Conservation (phyloP, 2,888 invertebrate genomes). For the Epsilonema sp. region DNA sequence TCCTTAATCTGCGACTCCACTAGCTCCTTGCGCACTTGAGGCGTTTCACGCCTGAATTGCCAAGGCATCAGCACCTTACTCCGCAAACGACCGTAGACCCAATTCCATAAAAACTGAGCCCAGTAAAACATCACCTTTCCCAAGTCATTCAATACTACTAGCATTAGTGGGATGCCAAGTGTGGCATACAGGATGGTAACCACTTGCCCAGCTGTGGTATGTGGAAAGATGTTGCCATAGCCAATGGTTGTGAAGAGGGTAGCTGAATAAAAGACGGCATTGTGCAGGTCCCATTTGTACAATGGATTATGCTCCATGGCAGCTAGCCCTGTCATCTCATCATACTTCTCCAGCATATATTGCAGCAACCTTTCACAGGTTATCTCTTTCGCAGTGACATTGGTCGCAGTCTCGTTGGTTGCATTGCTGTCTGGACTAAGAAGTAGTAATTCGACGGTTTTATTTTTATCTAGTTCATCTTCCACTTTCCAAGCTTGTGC, state of each 20-base stretch:
- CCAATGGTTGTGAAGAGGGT: slow-evolving; percentile 38
- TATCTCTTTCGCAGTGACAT: too few relatives aligned
- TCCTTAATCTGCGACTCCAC: neutral
- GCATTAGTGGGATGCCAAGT: slow-evolving; percentile 80
- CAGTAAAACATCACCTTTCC: slow-evolving; percentile 52
- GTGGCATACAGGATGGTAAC: slow-evolving; percentile 77
- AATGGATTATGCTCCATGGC: slow-evolving; percentile 1
- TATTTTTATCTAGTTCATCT: too few relatives aligned
- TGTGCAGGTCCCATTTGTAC: slow-evolving; percentile 23
- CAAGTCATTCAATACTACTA: slow-evolving; percentile 76
- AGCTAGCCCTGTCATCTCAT: neutral
- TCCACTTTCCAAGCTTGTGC: too few relatives aligned
- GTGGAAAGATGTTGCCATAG: slow-evolving; percentile 81
- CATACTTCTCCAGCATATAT: neutral
- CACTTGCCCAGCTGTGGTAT: slow-evolving; percentile 57
- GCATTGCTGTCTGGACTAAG: too few relatives aligned
- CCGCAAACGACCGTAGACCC: neutral
- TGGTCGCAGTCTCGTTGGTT: too few relatives aligned
- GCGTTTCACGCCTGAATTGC: too few relatives aligned
- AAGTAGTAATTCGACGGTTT: too few relatives aligned
- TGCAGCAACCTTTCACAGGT: too few relatives aligned
- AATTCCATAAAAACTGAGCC: slow-evolving; percentile 12
- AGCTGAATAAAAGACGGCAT: slow-evolving; percentile 20
- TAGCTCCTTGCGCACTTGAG: neutral
- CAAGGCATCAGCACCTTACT: too few relatives aligned